Evolutionary conservation across 2,113 vertebrate species (phyloP).

Genomic region (Chlorodrepanis virens): DNA sequence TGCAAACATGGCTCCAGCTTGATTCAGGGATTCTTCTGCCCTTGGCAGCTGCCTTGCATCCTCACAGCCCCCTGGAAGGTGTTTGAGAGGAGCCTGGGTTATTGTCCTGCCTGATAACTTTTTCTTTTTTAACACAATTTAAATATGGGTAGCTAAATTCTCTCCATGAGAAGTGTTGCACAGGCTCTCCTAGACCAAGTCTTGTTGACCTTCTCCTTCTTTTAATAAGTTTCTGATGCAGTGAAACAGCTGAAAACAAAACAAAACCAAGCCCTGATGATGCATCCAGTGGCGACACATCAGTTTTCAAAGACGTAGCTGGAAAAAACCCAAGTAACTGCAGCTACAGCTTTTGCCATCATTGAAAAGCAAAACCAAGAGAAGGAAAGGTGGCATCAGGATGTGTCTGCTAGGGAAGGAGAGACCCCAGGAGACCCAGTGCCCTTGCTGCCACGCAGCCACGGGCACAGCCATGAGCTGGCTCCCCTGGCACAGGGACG

Average conservation of each 20-base stretch:
- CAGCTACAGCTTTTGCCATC: neutral
- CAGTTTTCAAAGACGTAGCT: neutral
- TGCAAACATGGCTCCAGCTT: neutral
- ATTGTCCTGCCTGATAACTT: neutral
- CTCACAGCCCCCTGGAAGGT: neutral
- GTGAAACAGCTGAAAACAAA: neutral
- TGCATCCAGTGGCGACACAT: neutral
- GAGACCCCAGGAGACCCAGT: neutral
- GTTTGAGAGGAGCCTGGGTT: neutral
- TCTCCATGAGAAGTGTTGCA: neutral
- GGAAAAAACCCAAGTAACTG: neutral
- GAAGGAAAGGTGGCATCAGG: neutral
- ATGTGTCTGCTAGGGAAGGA: neutral
- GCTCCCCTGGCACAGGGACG: neutral
- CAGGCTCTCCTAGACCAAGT: neutral
- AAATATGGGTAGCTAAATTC: neutral
- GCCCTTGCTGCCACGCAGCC: fast-evolving
- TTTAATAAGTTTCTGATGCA: neutral
- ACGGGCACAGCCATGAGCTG: fast-evolving
- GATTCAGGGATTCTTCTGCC: neutral
- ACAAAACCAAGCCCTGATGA: neutral
- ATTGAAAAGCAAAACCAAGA: neutral
- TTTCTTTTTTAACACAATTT: neutral
- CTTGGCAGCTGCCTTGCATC: neutral
- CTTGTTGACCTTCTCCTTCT: neutral